Evolutionary conservation across 2,797 vertebrate species (phyloP), one percentile per base, ranked within the genome.

Genomic region (Spondyliosoma cantharus): DNA sequence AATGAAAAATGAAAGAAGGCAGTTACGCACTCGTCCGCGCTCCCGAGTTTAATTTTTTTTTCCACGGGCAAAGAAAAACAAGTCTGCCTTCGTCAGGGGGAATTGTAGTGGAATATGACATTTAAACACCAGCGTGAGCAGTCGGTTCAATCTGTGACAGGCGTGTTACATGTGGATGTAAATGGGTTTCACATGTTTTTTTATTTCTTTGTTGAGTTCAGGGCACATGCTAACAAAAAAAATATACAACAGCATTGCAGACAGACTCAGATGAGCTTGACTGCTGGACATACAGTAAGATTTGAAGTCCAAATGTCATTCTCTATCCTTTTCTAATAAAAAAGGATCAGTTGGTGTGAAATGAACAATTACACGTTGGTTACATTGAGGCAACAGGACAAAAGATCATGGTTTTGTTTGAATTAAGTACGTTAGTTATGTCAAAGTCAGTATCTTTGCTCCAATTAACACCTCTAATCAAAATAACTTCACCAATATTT

Each of bases 1-100:
- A 89, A 87, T 92, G 87, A 89, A 83, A 91, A 93, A 90, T 88
- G 86, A 93, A 92, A 91, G 87, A 83, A 89, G 79, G 84, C 86
- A 87, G 90, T 88, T 86, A 81, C 76, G 75, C 70, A 76, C 70
- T 71, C 66, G 71, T 83, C 78, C 56, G 9, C 3, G 3, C 49
- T 22, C 19, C 64, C 27, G 53, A 71, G 58, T 75, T 81, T 65
- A 66, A 45, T 77, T 70, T 71, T 64, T 82, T 77, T 68, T 48
- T 27, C 8, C 52, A 84, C 56, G 78, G 72, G 54, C 78, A 87
- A 90, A 89, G 57, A 62, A 86, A 85, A 87, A 75, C 64, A 86
- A 77, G 42, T 78, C 78, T 56, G 68, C 82, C 75, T 88, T 88
- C 14, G 66, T 88, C 80, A 73, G 71, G 82, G 56, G 76, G 49